phyloP scores from a whole-genome alignment of 2,113 vertebrate species.

The Myiopsitta monachus region DNA sequence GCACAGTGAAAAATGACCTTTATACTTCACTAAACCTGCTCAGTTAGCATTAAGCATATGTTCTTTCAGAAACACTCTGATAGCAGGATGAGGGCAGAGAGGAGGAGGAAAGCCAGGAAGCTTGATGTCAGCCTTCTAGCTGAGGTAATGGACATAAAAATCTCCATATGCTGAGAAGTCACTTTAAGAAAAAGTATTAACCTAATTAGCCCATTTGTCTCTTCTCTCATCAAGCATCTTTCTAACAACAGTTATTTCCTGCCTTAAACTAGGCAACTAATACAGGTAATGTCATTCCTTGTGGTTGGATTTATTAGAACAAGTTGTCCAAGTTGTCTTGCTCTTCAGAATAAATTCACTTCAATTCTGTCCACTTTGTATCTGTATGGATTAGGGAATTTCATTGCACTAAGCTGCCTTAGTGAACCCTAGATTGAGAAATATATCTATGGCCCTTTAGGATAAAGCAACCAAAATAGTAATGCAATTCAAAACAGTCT shows the following conservation, averaged over 20 bases:
- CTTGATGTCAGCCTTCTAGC: conserved; percentile 30
- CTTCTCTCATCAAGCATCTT: not conserved
- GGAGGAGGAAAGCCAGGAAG: not conserved
- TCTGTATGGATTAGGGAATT: not conserved
- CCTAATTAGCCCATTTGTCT: conserved; percentile 32
- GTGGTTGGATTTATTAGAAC: not conserved
- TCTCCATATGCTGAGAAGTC: not conserved
- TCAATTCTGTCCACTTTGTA: not conserved
- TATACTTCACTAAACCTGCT: not conserved
- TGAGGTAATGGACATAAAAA: conserved; percentile 42
- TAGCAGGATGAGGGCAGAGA: not conserved
- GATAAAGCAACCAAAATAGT: not conserved
- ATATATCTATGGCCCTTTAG: not conserved
- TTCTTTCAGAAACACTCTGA: not conserved
- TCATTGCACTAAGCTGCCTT: accelerated
- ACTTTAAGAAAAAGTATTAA: not conserved
- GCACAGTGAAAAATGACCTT: not conserved
- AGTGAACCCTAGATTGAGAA: not conserved
- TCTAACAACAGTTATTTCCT: not conserved
- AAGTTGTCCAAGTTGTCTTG: not conserved
- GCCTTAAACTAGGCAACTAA: not conserved
- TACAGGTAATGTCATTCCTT: not conserved
- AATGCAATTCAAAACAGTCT: not conserved
- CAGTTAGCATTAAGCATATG: not conserved
- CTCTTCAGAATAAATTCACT: not conserved